Percentiles rank a stretch among this genome's conserved stretches.
phyloP scores from a whole-genome alignment of 2,888 invertebrate genomes.

The Sacculina carcini region DNA sequence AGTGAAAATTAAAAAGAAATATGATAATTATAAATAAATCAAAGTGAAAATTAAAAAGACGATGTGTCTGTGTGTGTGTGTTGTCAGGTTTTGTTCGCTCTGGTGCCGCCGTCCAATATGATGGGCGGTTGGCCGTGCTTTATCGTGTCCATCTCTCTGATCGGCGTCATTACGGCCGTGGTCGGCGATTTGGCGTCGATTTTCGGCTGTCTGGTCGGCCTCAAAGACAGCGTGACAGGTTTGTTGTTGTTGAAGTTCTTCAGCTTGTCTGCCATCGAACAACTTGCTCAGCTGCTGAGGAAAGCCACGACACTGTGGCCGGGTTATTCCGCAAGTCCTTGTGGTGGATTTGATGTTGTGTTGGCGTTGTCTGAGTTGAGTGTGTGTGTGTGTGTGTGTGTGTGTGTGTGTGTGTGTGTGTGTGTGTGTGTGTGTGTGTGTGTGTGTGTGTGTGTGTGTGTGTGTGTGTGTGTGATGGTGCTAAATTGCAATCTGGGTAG shows the following conservation, averaged over 20 bases:
- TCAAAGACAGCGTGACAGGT: slow-evolving; percentile 27
- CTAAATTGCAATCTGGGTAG: no score
- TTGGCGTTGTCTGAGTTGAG: neutral
- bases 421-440: no score
- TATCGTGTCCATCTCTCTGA: slow-evolving; percentile 24
- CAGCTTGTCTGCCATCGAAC: neutral
- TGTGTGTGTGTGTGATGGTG: no score
- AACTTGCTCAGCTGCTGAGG: no score
- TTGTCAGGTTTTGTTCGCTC: slow-evolving; percentile 23
- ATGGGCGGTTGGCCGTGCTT: slow-evolving; percentile 31
- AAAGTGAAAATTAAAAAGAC: neutral
- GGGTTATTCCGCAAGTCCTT: no score
- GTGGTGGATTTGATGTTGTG: no score
- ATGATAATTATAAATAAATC: neutral
- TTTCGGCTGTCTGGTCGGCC: slow-evolving; percentile 30
- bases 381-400: no score
- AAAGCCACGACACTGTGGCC: no score
- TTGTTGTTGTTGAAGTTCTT: neutral
- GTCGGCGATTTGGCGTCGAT: slow-evolving; percentile 30
- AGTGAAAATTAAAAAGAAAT: no score
- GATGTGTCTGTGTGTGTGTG: neutral
- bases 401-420: no score
- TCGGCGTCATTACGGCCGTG: slow-evolving; percentile 30
- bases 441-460: no score
- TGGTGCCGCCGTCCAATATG: slow-evolving; percentile 26